Evolutionary conservation across 2,888 invertebrate species (phyloP).

Genomic region (Diplolepis rosae): DNA sequence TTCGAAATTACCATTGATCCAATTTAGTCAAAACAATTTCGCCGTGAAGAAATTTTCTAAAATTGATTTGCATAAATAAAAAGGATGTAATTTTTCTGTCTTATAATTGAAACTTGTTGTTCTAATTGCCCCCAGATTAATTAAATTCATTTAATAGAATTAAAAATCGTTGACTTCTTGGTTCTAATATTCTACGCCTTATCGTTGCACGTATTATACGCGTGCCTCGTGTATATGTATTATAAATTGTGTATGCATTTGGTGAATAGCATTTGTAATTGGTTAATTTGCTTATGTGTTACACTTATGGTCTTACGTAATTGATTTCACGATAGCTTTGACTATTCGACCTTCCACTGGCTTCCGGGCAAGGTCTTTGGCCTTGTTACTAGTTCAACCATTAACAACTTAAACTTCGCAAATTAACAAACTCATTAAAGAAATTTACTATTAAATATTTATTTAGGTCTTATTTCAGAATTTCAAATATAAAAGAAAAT

Average conservation of each 20-base stretch:
- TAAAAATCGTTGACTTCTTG: not conserved
- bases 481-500: too few species aligned
- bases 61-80: too few species aligned
- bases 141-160: too few species aligned
- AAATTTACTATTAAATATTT: too few species aligned
- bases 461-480: too few species aligned
- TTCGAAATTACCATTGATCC: not conserved
- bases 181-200: not conserved
- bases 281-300: conserved; percentile 43
- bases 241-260: conserved; percentile 25
- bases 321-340: conserved; percentile 35
- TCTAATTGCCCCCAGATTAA: too few species aligned
- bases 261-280: conserved; percentile 36
- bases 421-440: not conserved
- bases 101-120: too few species aligned
- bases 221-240: not conserved
- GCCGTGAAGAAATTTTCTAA: too few species aligned
- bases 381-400: not conserved
- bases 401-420: not conserved
- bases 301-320: conserved; percentile 43
- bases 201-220: not conserved
- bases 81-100: too few species aligned
- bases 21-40: too few species aligned
- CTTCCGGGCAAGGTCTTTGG: conserved; percentile 37
- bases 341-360: conserved; percentile 34